Base-by-base conservation (phyloP, 2,113 vertebrate species). In the Mus musculus region DNA sequence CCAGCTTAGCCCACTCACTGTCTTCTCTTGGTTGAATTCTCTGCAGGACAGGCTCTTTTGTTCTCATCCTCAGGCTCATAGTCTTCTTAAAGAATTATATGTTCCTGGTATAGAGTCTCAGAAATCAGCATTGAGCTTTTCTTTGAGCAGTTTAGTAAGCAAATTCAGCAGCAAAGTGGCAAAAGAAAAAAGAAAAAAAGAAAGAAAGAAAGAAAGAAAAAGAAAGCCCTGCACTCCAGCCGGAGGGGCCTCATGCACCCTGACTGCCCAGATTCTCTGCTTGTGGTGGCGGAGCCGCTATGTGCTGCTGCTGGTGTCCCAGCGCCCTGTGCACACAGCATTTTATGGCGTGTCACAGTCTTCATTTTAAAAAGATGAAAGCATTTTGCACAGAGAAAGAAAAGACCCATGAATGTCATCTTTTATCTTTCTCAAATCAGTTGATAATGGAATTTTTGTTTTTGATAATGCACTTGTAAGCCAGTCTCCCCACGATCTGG, bases 91-190 rank as follows among this genome's bases (percentile, higher is more conserved):
- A 61, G 61, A 84, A 76, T 81, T 94, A 72, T 36, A 52, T 91
- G 93, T 88, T 72, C 63, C 85, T 98, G 90, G 77, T 0, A 0
- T 67, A 94, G 91, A 92, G 92, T 94, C 94, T 94, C 82, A 94
- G 97, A 91, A 95, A 93, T 94, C 49, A 78, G 92, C 36, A 30
- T 39, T 71, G 80, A 96, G 39, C 91, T 96, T 76, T 98, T 85
- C 78, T 97, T 95, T 75, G 91, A 97, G 82, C 20, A 46, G 87
- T 94, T 98, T 97, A 97, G 90, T 97, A 94, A 98, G 97, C 89
- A 33, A 97, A 94, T 93, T 98, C 97, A 97, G 98, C 98, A 98
- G 98, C 97, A 98, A 98, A 98, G 96, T 98, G 96, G 93, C 88
- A 97, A 97, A 93, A 98, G 7, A 26, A 69, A 13, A 30, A 33